Conservation (phyloP, 2,113 vertebrate species). For the Tinamus guttatus region DNA sequence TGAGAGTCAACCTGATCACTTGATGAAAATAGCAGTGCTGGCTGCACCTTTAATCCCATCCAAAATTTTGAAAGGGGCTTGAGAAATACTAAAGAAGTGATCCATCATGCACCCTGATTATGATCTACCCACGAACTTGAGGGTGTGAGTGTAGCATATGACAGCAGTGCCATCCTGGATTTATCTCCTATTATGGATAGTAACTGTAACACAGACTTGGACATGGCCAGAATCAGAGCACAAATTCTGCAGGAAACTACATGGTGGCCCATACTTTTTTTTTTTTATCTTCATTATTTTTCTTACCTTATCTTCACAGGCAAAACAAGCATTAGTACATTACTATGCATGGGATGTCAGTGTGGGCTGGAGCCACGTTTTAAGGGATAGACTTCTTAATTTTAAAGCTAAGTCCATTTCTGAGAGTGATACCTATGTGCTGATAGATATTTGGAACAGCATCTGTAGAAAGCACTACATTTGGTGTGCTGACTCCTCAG, state of each 20-base stretch:
- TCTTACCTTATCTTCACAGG: background rate
- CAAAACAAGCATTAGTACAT: background rate
- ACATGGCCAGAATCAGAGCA: background rate
- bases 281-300: background rate
- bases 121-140: background rate
- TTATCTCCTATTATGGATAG: background rate
- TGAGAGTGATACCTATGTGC: background rate
- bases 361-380: background rate
- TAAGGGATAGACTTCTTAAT: background rate
- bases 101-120: background rate
- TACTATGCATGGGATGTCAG: background rate
- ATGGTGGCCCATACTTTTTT: background rate
- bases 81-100: background rate
- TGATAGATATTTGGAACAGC: background rate
- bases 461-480: background rate
- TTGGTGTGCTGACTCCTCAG: background rate
- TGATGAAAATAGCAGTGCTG: background rate
- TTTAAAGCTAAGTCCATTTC: background rate
- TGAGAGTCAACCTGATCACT: background rate
- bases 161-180: background rate
- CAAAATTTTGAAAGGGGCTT: background rate
- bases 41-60: background rate
- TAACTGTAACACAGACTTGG: background rate
- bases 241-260: background rate
- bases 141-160: background rate